A percentile compares a stretch with the other conserved stretches of the same genome.
Evolutionary conservation across 2,113 vertebrate genomes (phyloP).

Genomic region (Trematocara nigrifrons): DNA sequence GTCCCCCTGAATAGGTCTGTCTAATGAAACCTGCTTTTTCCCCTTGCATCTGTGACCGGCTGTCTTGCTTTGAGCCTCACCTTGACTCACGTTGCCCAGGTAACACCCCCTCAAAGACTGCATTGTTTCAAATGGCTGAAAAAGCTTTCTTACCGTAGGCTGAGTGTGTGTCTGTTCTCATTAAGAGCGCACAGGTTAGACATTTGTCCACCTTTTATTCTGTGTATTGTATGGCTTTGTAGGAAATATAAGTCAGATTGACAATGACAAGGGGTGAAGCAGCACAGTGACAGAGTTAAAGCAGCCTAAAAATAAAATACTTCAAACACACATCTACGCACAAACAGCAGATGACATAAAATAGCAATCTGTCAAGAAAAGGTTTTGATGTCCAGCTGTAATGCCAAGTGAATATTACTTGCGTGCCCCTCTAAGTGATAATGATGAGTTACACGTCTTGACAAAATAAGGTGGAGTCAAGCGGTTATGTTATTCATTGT

Average conservation of each 20-base stretch:
- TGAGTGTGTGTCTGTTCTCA: conserved; percentile 14
- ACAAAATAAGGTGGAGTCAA: not conserved
- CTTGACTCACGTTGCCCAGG: conserved; percentile 74
- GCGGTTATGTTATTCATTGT: not conserved
- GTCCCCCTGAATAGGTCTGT: not conserved
- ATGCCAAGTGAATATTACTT: not conserved
- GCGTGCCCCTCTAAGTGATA: not conserved
- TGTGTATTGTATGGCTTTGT: conserved; percentile 15
- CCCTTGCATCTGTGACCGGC: conserved; percentile 32
- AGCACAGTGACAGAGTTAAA: conserved; percentile 16
- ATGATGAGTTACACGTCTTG: not conserved
- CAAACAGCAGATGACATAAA: not conserved
- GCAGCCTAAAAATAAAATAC: conserved; percentile 52
- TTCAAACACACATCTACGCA: conserved; percentile 23
- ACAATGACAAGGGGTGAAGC: conserved; percentile 36
- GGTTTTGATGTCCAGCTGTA: not conserved
- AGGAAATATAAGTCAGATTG: conserved; percentile 34
- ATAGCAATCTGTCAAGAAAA: conserved; percentile 10
- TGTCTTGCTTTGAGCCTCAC: conserved; percentile 66
- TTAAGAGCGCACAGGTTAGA: conserved; percentile 17
- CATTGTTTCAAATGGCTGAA: conserved; percentile 67
- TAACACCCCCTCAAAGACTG: conserved; percentile 71
- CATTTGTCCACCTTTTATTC: conserved; percentile 1
- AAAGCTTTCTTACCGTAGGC: conserved; percentile 59
- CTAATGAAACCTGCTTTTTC: conserved; percentile 1